Evolutionary conservation across 2,113 vertebrate species (phyloP).

Genomic region (Hemiprocne comata): DNA sequence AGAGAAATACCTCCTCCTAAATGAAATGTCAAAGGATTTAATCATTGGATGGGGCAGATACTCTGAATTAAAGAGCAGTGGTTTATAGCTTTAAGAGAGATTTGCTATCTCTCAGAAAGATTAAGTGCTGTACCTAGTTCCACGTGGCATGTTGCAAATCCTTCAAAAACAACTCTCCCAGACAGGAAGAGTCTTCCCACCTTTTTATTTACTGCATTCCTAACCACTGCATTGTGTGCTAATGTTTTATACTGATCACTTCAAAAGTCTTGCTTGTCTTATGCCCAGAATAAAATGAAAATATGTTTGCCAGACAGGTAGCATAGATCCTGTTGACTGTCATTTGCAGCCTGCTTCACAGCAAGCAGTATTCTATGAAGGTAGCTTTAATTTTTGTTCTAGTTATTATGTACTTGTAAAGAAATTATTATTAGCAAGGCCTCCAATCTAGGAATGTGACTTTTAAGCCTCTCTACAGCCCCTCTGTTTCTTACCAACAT

Average conservation of each 20-base stretch:
- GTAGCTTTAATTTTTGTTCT: background rate
- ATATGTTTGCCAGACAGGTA: background rate
- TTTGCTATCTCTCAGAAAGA: background rate
- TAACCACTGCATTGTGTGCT: rapidly evolving
- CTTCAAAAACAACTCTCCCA: background rate
- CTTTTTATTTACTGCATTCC: background rate
- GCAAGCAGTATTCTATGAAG: background rate
- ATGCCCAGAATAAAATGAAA: background rate
- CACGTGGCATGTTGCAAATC: background rate
- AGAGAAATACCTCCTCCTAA: background rate
- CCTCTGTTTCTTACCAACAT: background rate
- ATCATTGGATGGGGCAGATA: background rate
- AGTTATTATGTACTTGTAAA: background rate
- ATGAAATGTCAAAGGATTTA: background rate
- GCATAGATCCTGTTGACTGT: background rate
- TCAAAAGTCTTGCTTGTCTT: background rate
- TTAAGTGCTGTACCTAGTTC: background rate
- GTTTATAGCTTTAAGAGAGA: background rate
- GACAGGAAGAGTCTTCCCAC: background rate
- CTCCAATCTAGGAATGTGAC: background rate
- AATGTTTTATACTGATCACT: rapidly evolving
- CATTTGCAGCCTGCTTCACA: background rate
- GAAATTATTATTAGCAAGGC: background rate
- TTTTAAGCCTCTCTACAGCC: background rate
- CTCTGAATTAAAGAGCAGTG: background rate